These are phyloP conservation scores for Cebuella pygmaea DNA, from an alignment of 2,797 vertebrate genomes.

Conservation along the genomic window DNA sequence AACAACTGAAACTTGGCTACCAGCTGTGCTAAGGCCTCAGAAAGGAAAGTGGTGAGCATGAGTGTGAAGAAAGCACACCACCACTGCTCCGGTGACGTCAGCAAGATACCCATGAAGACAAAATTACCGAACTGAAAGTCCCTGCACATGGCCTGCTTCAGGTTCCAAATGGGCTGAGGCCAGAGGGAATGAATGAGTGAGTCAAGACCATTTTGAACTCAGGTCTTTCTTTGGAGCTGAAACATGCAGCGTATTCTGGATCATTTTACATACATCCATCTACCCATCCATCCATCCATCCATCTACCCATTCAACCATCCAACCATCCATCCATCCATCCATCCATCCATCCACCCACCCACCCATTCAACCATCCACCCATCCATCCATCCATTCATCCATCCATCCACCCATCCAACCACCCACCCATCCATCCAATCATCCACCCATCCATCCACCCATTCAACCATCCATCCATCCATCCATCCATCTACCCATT, in stretches of 20 bases:
- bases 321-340: too few relatives aligned
- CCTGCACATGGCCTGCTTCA: neutral
- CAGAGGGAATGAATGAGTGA: neutral
- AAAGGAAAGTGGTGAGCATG: neutral
- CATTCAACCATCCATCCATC: too few relatives aligned
- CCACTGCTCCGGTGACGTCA: neutral
- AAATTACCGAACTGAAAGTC: neutral
- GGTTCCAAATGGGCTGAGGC: neutral
- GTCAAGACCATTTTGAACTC: neutral
- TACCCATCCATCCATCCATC: too few relatives aligned
- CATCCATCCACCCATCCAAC: too few relatives aligned
- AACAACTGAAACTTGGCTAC: neutral
- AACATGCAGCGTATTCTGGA: neutral
- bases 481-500: accelerated
- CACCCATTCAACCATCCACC: accelerated
- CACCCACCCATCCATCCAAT: too few relatives aligned
- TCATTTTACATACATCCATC: too few relatives aligned
- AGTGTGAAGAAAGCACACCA: neutral
- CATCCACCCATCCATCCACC: too few relatives aligned
- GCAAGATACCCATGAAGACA: neutral
- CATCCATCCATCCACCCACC: accelerated
- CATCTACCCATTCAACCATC: too few relatives aligned
- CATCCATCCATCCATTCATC: too few relatives aligned
- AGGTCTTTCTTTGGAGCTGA: neutral
- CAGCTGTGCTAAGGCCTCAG: neutral